Conservation (phyloP, 2,888 invertebrate genomes). For the Drosophila parthenogenetica region DNA sequence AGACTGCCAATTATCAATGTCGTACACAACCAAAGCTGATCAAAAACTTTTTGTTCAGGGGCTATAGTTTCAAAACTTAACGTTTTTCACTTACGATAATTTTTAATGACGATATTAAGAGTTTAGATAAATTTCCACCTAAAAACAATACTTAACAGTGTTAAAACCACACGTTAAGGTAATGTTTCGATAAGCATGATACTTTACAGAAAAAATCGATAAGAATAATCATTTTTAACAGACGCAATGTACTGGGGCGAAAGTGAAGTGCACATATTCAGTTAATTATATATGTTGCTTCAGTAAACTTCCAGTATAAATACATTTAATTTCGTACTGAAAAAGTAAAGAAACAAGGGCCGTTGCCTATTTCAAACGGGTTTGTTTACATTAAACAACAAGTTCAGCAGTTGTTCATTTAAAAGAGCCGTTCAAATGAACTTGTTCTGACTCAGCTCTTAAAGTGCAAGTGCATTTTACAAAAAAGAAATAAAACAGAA, state of each 20-base stretch:
- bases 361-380: too few species aligned
- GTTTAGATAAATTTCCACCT: too few species aligned
- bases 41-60: background rate
- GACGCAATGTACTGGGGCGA: too few species aligned
- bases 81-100: background rate
- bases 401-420: slow-evolving; percentile 1
- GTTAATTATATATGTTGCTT: too few species aligned
- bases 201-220: too few species aligned
- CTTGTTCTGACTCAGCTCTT: slow-evolving; percentile 10
- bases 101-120: background rate
- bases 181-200: too few species aligned
- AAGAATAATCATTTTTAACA: too few species aligned
- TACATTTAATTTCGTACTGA: background rate
- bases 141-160: too few species aligned
- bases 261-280: too few species aligned
- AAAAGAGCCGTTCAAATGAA: background rate
- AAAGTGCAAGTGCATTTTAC: slow-evolving; percentile 58
- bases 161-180: too few species aligned
- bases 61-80: background rate
- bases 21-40: background rate
- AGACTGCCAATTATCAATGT: background rate
- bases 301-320: too few species aligned
- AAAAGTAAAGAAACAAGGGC: background rate
- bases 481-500: slow-evolving; percentile 21
- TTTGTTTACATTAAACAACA: slow-evolving; percentile 1